phyloP scores from a whole-genome alignment of 2,113 vertebrate genomes.

The Cyanistes caeruleus region DNA sequence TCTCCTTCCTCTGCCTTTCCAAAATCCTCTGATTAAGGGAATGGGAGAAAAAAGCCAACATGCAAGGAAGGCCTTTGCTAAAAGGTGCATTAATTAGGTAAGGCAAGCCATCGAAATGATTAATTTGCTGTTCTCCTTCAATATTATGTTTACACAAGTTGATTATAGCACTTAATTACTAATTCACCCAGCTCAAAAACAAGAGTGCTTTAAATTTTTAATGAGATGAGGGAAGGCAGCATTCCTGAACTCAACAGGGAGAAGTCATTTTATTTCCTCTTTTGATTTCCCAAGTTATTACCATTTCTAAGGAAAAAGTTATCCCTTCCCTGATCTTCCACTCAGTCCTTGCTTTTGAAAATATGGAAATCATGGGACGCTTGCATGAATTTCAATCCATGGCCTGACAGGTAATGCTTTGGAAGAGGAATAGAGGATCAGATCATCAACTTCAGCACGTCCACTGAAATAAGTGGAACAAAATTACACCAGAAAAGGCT shows the following conservation, averaged over 20 bases:
- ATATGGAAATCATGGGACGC: constrained; percentile 8
- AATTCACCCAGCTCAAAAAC: constrained; percentile 75
- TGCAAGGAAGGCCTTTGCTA: constrained; percentile 50
- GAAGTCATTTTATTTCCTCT: constrained; percentile 68
- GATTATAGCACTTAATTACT: constrained; percentile 81
- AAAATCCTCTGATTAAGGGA: not conserved
- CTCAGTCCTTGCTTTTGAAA: constrained; percentile 40
- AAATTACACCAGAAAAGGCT: not conserved
- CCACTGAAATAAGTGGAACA: not conserved
- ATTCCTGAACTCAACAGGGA: constrained; percentile 66
- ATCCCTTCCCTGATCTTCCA: constrained; percentile 35
- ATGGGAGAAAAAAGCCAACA: not conserved
- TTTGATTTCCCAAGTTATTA: constrained; percentile 71
- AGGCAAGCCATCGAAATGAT: constrained; percentile 67
- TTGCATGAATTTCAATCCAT: constrained; percentile 1
- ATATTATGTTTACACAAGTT: constrained; percentile 78
- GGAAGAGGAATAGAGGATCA: constrained; percentile 42
- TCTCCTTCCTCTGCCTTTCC: not conserved
- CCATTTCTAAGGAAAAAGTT: constrained; percentile 69
- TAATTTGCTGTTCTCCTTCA: constrained; percentile 71
- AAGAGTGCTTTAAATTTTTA: constrained; percentile 76
- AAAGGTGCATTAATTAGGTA: constrained; percentile 68
- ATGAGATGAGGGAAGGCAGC: constrained; percentile 71
- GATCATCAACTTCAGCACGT: not conserved
- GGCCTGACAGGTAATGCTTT: constrained; percentile 19